phyloP scores from a whole-genome alignment of 1,140 invertebrate genomes.

The Spodoptera litura region DNA sequence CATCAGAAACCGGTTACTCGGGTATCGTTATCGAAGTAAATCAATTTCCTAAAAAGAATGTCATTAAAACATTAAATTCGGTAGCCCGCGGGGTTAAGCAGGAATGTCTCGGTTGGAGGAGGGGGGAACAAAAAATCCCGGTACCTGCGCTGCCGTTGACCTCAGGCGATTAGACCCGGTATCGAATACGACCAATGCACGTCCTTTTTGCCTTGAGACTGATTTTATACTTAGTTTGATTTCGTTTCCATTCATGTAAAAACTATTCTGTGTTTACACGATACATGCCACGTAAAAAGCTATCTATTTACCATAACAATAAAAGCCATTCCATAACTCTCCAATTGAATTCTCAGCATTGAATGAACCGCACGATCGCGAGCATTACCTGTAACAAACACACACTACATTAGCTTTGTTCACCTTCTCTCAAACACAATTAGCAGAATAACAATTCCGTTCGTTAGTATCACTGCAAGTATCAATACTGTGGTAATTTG shows the following conservation, averaged over 20 bases:
- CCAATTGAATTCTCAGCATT: conserved; percentile 16
- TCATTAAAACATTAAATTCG: conserved; percentile 71
- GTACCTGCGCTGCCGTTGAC: conserved; percentile 82
- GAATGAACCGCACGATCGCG: conserved; percentile 3
- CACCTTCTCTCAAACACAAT: conserved; percentile 29
- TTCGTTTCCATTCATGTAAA: background rate
- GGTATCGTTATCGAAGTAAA: conserved; percentile 30
- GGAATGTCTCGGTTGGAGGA: conserved; percentile 59
- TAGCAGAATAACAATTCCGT: conserved; percentile 37
- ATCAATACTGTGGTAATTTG: conserved; percentile 47
- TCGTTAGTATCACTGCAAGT: conserved; percentile 38
- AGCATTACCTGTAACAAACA: conserved; percentile 50
- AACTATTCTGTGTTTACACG: background rate
- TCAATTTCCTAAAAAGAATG: conserved; percentile 46
- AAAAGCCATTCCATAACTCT: background rate
- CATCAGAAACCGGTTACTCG: conserved; percentile 20
- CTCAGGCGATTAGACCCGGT: conserved; percentile 68
- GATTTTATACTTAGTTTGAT: background rate
- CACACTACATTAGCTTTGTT: conserved; percentile 39
- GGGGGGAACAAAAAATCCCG: conserved; percentile 70
- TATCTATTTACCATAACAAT: background rate
- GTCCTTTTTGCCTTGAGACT: conserved; percentile 7
- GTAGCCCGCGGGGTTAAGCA: conserved; percentile 64
- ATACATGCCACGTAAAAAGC: background rate
- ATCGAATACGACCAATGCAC: conserved; percentile 36